Evolutionary conservation across 2,888 invertebrate genomes (phyloP), one percentile per base, ranked within the genome.

Genomic region (Meiosimyza platycephala): DNA sequence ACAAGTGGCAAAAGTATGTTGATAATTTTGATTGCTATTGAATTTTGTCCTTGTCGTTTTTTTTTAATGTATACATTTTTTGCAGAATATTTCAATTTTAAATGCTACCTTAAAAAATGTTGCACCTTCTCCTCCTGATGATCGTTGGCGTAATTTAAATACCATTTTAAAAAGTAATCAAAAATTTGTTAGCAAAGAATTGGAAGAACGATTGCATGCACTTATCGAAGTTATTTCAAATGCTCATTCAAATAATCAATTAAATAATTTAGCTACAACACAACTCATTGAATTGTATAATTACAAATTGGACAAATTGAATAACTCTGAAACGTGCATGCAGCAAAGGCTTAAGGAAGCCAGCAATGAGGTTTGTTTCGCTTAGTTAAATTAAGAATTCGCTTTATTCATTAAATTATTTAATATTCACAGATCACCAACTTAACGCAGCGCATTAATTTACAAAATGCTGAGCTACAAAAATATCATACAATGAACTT

Each of bases 201-300:
- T 83, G 52, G 82, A 82, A 47, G 84, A 86, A 73, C 84, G 86
- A 18, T 77, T 86, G 5, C 79, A 81, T 68, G 82, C 83, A 0
- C 71, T 86, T 0, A 83, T 86, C 59, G 83, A 83, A 4, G 78
- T 78, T 40, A 81, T 85, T 65, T 79, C 81, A 0, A 79, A 77
- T 9, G 84, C 85, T 1, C 74, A 85, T 72, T 74, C 68, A 0
- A 85, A 83, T 33, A 83, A 83, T 72, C 85, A 85, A 60, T 71
- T 86, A 16, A 81, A 85, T n/a, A 81, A 85, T 72, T 77, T 84
- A 12, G 82, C 86, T 2, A 84, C 85, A 6, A 86, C 87, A 0
- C 86, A 87, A 77, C 80, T 87, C 48, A 84, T 87, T 69, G 86
- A 87, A 73, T 66, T 87, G 48, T 87, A 85, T 51, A 85, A 84